A percentile compares a stretch with the other conserved stretches of the same genome.
phyloP scores from a whole-genome alignment of 2,888 invertebrate genomes.

The Perdita meconis region DNA sequence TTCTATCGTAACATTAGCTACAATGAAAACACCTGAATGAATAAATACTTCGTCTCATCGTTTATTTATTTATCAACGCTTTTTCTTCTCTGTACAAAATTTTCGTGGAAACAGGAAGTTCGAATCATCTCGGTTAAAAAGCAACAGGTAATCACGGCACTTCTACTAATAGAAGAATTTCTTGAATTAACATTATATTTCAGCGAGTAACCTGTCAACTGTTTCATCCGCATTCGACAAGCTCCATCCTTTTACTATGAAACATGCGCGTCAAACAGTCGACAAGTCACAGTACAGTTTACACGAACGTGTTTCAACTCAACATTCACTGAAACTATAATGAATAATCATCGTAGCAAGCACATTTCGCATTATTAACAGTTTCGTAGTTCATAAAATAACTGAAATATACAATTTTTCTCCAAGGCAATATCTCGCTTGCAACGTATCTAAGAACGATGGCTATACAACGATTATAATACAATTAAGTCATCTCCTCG shows the following conservation, averaged over 20 bases:
- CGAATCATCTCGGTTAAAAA: conserved; percentile 34
- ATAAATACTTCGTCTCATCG: conserved; percentile 52
- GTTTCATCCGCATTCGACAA: neutral
- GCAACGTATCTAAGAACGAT: conserved; percentile 41
- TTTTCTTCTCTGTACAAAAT: conserved; percentile 64
- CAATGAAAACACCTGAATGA: conserved; percentile 35
- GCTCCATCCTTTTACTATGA: neutral
- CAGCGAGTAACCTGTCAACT: conserved; percentile 13
- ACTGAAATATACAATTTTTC: conserved; percentile 50
- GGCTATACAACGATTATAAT: conserved; percentile 68
- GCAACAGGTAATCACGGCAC: conserved; percentile 30
- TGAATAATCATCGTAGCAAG: conserved; percentile 27
- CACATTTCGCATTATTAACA: conserved; percentile 41
- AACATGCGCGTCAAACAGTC: neutral
- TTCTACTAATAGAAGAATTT: conserved; percentile 4
- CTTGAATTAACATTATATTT: conserved; percentile 10
- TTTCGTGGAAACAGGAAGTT: conserved; percentile 64
- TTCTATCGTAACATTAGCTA: neutral
- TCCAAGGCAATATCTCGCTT: conserved; percentile 52
- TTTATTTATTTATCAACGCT: conserved; percentile 56
- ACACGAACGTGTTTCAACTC: conserved; percentile 12
- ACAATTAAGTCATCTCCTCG: conserved; percentile 58
- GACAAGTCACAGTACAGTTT: conserved; percentile 21
- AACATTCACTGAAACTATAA: conserved; percentile 12
- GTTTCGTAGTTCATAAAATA: conserved; percentile 56